Conservation (phyloP, 2,797 vertebrate genomes). For the Eurystomus glaucurus region DNA sequence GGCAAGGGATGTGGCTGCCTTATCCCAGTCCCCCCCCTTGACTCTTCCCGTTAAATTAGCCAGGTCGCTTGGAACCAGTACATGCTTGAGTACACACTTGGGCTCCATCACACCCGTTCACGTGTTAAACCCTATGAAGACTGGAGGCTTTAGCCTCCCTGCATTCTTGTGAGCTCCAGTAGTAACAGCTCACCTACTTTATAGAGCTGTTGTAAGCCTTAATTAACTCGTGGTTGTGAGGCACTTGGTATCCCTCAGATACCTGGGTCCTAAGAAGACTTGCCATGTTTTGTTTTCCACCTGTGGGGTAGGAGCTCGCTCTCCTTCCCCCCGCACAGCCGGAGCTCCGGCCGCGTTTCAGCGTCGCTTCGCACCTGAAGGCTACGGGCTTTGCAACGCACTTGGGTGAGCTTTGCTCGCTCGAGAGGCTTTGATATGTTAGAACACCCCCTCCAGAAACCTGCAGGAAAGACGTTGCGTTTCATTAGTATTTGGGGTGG, state of each 20-base stretch:
- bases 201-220: background rate
- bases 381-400: background rate
- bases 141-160: background rate
- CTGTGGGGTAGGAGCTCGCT: background rate
- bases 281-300: background rate
- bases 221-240: background rate
- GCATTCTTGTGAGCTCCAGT: accelerated
- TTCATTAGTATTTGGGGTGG: slow-evolving; percentile 40
- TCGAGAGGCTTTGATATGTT: background rate
- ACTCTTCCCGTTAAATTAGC: background rate
- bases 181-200: background rate
- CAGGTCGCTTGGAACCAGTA: background rate
- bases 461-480: background rate
- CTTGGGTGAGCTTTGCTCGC: accelerated
- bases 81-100: accelerated
- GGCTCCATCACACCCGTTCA: background rate
- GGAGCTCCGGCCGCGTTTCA: accelerated
- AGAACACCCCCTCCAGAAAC: slow-evolving; percentile 26
- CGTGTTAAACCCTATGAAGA: accelerated
- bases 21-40: background rate
- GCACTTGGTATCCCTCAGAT: background rate
- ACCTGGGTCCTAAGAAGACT: background rate
- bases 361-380: background rate
- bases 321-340: accelerated
- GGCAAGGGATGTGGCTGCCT: background rate